phyloP scores from a whole-genome alignment of 2,888 invertebrate species.

The Drosophila kanekoi region DNA sequence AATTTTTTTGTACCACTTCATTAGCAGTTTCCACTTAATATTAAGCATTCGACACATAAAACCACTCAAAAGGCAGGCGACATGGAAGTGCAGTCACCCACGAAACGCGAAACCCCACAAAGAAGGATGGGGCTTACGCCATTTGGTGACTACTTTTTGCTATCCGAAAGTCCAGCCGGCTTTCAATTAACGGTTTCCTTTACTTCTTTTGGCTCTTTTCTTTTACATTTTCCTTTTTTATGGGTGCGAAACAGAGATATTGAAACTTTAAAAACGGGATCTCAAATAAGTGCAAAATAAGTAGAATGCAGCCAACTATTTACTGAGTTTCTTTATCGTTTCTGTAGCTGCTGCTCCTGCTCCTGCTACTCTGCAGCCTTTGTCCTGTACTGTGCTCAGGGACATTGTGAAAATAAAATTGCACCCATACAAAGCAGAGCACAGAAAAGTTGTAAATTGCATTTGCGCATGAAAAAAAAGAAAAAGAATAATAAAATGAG shows the following conservation, averaged over 20 bases:
- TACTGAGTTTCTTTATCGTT: conserved; percentile 42
- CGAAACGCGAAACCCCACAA: conserved; percentile 6
- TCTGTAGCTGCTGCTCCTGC: conserved; percentile 21
- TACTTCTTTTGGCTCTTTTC: conserved; percentile 12
- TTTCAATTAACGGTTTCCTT: conserved; percentile 48
- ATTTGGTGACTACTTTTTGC: conserved; percentile 37
- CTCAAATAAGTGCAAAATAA: conserved; percentile 48
- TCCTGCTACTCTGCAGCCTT: conserved; percentile 34
- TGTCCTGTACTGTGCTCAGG: conserved; percentile 42
- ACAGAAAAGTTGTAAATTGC: conserved; percentile 72
- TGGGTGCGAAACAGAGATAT: conserved; percentile 17
- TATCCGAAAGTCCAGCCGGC: conserved; percentile 10
- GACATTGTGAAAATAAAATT: conserved; percentile 50
- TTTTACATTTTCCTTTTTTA: conserved; percentile 7
- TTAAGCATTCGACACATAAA: conserved; percentile 43
- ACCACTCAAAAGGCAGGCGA: conserved; percentile 32
- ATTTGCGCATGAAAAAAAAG: conserved; percentile 54
- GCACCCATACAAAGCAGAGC: conserved; percentile 50
- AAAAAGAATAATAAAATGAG: conserved; percentile 23
- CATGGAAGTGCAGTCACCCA: conserved; percentile 26
- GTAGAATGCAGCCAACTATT: conserved; percentile 49
- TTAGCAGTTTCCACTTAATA: conserved; percentile 17
- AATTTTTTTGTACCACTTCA: conserved; percentile 4
- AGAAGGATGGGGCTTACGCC: conserved; percentile 16
- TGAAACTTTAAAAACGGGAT: conserved; percentile 16